These are phyloP conservation scores for Enteromius thamalakanensis DNA, from an alignment of 2,797 vertebrate species.

Conservation along the genomic window DNA sequence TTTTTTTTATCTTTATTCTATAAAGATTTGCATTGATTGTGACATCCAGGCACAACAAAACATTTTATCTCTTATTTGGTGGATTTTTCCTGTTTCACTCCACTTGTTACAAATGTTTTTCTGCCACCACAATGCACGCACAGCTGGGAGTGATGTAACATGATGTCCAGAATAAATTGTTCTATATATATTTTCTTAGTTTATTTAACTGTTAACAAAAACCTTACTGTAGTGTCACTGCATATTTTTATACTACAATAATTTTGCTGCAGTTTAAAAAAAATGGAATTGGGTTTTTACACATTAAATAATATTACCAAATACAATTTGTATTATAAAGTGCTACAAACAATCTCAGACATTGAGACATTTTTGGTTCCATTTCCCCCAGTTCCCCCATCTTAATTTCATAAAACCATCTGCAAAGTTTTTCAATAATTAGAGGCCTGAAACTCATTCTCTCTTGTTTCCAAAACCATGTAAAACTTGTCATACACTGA, in stretches of 20 bases:
- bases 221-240: not conserved
- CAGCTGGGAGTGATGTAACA: no score
- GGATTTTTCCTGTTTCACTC: no score
- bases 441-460: constrained; percentile 12
- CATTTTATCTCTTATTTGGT: no score
- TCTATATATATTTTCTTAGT: no score
- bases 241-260: not conserved
- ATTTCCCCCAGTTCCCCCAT: not conserved
- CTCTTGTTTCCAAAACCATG: constrained; percentile 3
- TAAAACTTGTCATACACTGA: constrained; percentile 27
- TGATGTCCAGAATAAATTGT: no score
- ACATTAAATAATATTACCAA: not conserved
- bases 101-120: no score
- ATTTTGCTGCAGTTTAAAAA: not conserved
- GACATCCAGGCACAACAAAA: no score
- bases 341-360: not conserved
- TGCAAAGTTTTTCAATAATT: constrained; percentile 21
- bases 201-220: not conserved
- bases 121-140: no score
- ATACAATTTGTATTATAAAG: no score
- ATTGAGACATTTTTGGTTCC: not conserved
- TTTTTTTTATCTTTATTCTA: no score
- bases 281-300: not conserved
- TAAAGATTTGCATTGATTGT: no score
- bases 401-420: constrained; percentile 13